phyloP scores from a whole-genome alignment of 2,113 vertebrate genomes.

The Scalopus aquaticus region DNA sequence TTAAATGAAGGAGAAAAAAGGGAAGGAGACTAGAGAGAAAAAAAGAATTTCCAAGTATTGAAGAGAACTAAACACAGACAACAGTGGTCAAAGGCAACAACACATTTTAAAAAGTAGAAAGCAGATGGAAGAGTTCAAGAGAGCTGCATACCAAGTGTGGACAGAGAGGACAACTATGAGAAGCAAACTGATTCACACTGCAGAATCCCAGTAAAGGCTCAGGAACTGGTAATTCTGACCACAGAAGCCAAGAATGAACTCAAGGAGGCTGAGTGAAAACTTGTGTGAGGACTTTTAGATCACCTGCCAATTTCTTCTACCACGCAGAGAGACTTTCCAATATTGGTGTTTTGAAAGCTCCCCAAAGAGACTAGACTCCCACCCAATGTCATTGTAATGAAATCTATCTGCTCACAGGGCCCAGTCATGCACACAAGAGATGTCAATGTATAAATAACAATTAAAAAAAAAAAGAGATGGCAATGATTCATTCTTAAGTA shows the following conservation, averaged over 20 bases:
- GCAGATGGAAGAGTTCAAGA: neutral
- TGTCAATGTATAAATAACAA: too few species aligned
- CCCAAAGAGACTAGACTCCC: neutral
- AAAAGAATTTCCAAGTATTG: neutral
- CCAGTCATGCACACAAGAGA: neutral
- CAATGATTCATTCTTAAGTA: constrained; percentile 23
- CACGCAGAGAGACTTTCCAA: neutral
- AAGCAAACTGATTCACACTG: neutral
- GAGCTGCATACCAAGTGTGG: neutral
- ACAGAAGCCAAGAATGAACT: neutral
- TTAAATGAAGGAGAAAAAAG: neutral
- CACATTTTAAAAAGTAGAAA: neutral
- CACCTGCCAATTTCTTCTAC: neutral
- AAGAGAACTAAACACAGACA: neutral
- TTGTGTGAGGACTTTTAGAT: neutral
- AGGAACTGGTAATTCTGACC: neutral
- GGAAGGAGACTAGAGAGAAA: neutral
- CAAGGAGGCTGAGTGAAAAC: neutral
- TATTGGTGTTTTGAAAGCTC: neutral
- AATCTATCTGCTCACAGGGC: neutral
- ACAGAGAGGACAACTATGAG: neutral
- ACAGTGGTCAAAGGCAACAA: neutral
- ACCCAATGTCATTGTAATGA: neutral
- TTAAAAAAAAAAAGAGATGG: too few species aligned
- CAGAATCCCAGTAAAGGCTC: neutral